phyloP scores from a whole-genome alignment of 2,797 vertebrate genomes.

The Echiichthys vipera region DNA sequence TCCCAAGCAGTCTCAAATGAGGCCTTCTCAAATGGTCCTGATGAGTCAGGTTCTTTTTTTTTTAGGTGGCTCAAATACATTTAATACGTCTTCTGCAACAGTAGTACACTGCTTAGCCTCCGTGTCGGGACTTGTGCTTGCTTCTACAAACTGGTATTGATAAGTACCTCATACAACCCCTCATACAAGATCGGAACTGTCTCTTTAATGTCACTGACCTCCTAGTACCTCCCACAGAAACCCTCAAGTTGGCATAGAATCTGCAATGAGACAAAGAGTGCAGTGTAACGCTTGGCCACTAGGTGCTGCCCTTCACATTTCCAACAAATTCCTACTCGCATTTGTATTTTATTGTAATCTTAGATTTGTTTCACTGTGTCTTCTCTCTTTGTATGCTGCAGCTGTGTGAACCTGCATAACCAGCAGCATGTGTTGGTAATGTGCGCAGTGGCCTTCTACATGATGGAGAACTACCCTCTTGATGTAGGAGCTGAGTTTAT shows the following conservation, averaged over 20 bases:
- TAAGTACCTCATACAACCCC: too few species aligned
- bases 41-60: too few species aligned
- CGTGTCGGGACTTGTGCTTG: too few species aligned
- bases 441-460: slow-evolving; percentile 97
- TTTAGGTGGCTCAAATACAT: too few species aligned
- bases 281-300: slow-evolving; percentile 3
- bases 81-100: too few species aligned
- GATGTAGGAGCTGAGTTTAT: slow-evolving; percentile 97
- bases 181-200: too few species aligned
- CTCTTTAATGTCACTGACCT: too few species aligned
- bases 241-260: not conserved
- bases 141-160: too few species aligned
- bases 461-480: slow-evolving; percentile 98
- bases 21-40: too few species aligned
- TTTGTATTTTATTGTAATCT: not conserved
- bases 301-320: slow-evolving; percentile 42
- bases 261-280: not conserved
- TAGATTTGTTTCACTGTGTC: not conserved
- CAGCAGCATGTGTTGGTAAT: slow-evolving; percentile 98
- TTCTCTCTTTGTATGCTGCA: slow-evolving; percentile 62
- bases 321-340: not conserved
- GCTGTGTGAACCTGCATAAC: slow-evolving; percentile 95
- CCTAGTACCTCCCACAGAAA: too few species aligned
- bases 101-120: too few species aligned
- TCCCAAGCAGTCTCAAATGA: too few species aligned